Evolutionary conservation across 2,797 vertebrate genomes (phyloP), one percentile per base, ranked within the genome.

Genomic region (Squalus acanthias): DNA sequence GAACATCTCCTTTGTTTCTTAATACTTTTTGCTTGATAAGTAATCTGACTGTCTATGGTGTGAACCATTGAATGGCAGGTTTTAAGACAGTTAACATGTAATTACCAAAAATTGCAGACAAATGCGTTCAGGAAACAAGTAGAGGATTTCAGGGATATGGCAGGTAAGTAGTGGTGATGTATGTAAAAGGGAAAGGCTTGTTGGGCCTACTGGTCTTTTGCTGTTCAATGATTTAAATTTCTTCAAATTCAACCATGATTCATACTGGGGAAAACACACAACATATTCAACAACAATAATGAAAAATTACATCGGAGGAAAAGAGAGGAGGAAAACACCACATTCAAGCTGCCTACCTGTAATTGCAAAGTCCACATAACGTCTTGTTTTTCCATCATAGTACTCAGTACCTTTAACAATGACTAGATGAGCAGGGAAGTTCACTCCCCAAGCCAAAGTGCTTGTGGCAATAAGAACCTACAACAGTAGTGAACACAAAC

Each of bases 401-500:
- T 99, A 99, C 97, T 99, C 99, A 2, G 99, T 99, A 97, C 99
- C 99, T 97, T 99, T 99, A 97, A 99, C 98, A 96, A 99, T 98
- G 97, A 99, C 99, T 97, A 99, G 98, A 98, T 99, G 99, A 97
- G 99, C 99, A 76, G 99, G 99, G 97, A 99, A 99, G 98, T 99
- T 99, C 95, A 99, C 99, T 96, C 99, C 99, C 99, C 99, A 99
- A 33, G 99, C 99, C 97, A 99, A 98, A 96, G 99, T 99, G 96
- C 99, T 99, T 96, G 99, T 99, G 94, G 99, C 99, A 96, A 99
- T 99, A 97, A 99, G 98, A 97, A 99, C 98, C 99, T 99, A 97
- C 96, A 97, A 97, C 79, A 96, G 65, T 97, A 97, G 9, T 13
- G 97, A 57, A 50, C 13, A 95, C 46, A 95, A 8, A 76, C 53